Evolutionary conservation across 2,888 invertebrate species (phyloP), one percentile per base, ranked within the genome.

Genomic region (Labia minor): DNA sequence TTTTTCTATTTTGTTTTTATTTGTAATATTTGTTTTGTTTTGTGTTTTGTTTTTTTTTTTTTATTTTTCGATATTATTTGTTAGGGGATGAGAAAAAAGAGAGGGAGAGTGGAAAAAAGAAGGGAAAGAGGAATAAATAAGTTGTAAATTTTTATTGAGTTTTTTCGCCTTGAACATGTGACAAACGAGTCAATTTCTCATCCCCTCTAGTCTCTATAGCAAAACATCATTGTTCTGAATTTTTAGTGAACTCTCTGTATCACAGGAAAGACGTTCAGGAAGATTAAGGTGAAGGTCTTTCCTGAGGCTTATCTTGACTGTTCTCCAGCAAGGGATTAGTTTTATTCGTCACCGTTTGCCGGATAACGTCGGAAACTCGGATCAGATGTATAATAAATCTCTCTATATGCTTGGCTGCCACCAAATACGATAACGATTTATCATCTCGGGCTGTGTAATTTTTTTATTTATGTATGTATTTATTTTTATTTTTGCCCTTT

Each of bases 171-270:
- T n/a, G n/a, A n/a, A n/a, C n/a, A n/a, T 26, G 26, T 26, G 49
- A 49, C 14, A 49, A 49, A 49, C 49, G 49, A 14, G 4, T n/a
- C 49, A 14, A 49, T 49, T 49, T 49, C 49, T 49, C 49, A 11
- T 49, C 49, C 14, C 16, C 14, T 10, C 33, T 49, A 11, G 49
- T 16, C 26, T 26, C 3, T 26, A 26, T 26, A 3, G 16, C 49
- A 49, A 49, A 49, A 49, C n/a, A 49, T 49, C n/a, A 49, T 49
- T 49, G 49, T 49, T 49, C n/a, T 49, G 49, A 49, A 49, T 49
- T 49, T 49, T 49, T 49, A 49, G 49, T 14, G n/a, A 49, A 49
- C 49, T 49, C 49, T 49, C 49, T 49, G 49, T 49, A 49, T 49
- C 8, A 49, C 8, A 49, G 33, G 49, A 49, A 49, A 49, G 49